Percentiles rank a stretch among this genome's conserved stretches.
Conservation (phyloP, 2,888 invertebrate species). For the Phyllotreta striolata region DNA sequence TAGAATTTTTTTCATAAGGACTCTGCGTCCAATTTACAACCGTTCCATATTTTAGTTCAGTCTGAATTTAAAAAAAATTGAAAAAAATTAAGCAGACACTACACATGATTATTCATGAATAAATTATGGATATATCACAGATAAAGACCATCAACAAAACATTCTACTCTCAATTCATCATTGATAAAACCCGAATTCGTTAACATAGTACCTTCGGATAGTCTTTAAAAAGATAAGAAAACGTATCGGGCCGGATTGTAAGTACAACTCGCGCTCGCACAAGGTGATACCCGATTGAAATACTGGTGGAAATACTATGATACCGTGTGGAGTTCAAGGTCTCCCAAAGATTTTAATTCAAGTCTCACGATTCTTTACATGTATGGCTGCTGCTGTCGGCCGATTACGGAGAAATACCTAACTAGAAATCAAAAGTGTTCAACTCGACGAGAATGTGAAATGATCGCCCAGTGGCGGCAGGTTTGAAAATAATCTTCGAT, state of each 20-base stretch:
- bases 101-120: too few species aligned
- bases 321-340: conserved; percentile 35
- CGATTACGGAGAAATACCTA: conserved; percentile 24
- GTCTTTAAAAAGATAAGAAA: conserved; percentile 2
- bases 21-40: too few species aligned
- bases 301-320: conserved; percentile 33
- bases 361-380: conserved; percentile 33
- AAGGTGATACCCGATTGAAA: conserved; percentile 35
- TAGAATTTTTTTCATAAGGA: too few species aligned
- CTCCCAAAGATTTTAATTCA: conserved; percentile 35
- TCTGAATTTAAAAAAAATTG: too few species aligned
- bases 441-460: conserved; percentile 26
- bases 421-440: conserved; percentile 31
- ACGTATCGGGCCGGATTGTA: conserved; percentile 7
- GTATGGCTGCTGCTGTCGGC: conserved; percentile 19
- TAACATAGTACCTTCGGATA: too few species aligned
- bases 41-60: too few species aligned
- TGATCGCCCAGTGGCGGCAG: conserved; percentile 24
- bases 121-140: too few species aligned
- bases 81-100: too few species aligned
- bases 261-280: conserved; percentile 14
- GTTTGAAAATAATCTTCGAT: conserved; percentile 12
- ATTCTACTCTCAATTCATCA: background rate
- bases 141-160: background rate
- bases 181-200: too few species aligned